Base-by-base conservation (phyloP, 2,113 vertebrate genomes). In the Upupa epops region DNA sequence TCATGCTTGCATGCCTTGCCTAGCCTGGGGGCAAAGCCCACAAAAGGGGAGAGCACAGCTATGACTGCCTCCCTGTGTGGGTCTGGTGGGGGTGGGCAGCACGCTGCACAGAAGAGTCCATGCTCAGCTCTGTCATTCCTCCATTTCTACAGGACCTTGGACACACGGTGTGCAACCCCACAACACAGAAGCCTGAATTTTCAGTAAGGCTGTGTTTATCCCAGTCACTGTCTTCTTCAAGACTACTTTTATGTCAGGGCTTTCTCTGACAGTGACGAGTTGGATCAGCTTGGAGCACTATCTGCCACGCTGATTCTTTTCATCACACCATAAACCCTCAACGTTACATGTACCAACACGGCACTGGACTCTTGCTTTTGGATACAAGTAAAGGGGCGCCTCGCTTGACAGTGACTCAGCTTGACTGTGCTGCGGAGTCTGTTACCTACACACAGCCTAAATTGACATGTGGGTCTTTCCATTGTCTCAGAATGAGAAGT, bases 51-150 rank as follows among this genome's bases (percentile, higher is more conserved):
- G 13, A 25, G 20, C 25, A 12, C 28, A 25, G 28, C 46, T 59
- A 13, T 70, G 64, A 36, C 24, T 83, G 22, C 0, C 0, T 15
- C 73, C 31, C 56, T 61, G 21, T 1, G 2, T 25, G 31, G 19
- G 17, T 63, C 54, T 59, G 6, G 13, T 2, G 2, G 3, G 22
- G 9, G 2, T 13, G 9, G 3, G 22, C 13, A 61, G 63, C 13
- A 54, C 48, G 12, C 8, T 28, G 29, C 22, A 34, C 18, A 76
- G n/a, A 45, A 51, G 51, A n/a, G 11, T n/a, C 56, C 48, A 7
- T 40, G 32, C 31, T 93, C 65, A 66, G 40, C 64, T 77, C 32
- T 49, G 26, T 46, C n/a, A 21, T 8, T 46, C 36, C 52, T 55
- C 2, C 1, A 11, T 46, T 84, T 40, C 52, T 34, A 61, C 34